Evolutionary conservation across 2,888 invertebrate genomes (phyloP).

Genomic region (Drosophila buzzatii): DNA sequence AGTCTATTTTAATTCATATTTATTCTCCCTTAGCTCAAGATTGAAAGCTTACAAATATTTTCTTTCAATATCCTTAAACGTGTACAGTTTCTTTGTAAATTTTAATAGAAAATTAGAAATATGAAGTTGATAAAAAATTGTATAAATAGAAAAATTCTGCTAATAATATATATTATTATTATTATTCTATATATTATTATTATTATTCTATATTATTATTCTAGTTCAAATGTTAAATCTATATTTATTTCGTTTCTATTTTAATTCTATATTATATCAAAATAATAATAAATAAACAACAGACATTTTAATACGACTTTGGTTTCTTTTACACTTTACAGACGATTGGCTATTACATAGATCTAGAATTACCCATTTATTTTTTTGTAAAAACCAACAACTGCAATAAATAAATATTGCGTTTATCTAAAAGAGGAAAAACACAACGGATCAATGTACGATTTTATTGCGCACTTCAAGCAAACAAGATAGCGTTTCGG

Average conservation of each 20-base stretch:
- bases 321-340: neutral
- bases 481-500: conserved; percentile 51
- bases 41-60: neutral
- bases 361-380: conserved; percentile 3
- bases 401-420: conserved; percentile 20
- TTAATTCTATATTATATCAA: neutral
- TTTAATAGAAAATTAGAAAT: too few species aligned
- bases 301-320: neutral
- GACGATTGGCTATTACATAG: neutral
- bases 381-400: neutral
- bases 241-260: neutral
- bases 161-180: too few species aligned
- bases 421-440: conserved; percentile 23
- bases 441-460: conserved; percentile 43
- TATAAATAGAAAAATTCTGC: too few species aligned
- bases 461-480: conserved; percentile 57
- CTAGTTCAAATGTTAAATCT: too few species aligned
- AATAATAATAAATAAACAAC: too few species aligned
- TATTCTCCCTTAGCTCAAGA: too few species aligned
- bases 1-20: neutral
- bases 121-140: too few species aligned
- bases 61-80: too few species aligned
- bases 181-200: too few species aligned
- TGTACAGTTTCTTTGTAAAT: too few species aligned
- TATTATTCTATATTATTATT: too few species aligned